Conservation (phyloP, 2,113 vertebrate genomes). For the Myocastor coypus region DNA sequence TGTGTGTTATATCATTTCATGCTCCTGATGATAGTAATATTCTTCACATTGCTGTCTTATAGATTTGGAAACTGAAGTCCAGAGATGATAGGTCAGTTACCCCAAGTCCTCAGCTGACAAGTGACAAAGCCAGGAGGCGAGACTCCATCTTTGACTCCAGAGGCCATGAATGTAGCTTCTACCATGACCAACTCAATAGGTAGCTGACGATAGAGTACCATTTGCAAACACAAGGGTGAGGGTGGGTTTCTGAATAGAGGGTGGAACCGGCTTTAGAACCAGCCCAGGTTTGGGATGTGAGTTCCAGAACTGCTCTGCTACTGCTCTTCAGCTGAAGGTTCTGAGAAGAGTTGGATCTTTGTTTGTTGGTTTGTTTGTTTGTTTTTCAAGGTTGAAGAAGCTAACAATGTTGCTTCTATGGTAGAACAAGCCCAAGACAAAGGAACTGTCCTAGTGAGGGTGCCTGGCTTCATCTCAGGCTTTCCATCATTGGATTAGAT, state of each 20-base stretch:
- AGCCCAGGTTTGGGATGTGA: neutral
- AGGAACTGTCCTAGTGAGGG: neutral
- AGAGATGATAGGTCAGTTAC: neutral
- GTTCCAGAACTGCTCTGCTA: neutral
- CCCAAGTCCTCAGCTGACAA: neutral
- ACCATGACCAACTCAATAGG: fast-evolving
- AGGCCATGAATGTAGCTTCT: neutral
- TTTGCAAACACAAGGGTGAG: fast-evolving
- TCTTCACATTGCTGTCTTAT: neutral
- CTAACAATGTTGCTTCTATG: neutral
- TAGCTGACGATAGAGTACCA: fast-evolving
- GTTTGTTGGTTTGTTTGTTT: too few relatives aligned
- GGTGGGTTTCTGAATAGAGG: neutral
- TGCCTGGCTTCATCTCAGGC: neutral
- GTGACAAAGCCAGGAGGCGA: neutral
- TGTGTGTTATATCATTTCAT: fast-evolving
- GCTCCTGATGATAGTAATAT: neutral
- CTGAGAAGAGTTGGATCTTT: neutral
- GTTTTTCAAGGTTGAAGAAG: neutral
- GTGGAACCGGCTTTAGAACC: neutral
- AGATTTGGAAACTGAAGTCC: neutral
- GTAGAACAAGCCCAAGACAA: neutral
- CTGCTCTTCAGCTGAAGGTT: neutral
- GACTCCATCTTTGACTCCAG: neutral
- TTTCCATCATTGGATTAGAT: neutral